Evolutionary conservation across 2,888 invertebrate genomes (phyloP), one percentile per base, ranked within the genome.

Genomic region (Cataglyphis altisquamis): DNA sequence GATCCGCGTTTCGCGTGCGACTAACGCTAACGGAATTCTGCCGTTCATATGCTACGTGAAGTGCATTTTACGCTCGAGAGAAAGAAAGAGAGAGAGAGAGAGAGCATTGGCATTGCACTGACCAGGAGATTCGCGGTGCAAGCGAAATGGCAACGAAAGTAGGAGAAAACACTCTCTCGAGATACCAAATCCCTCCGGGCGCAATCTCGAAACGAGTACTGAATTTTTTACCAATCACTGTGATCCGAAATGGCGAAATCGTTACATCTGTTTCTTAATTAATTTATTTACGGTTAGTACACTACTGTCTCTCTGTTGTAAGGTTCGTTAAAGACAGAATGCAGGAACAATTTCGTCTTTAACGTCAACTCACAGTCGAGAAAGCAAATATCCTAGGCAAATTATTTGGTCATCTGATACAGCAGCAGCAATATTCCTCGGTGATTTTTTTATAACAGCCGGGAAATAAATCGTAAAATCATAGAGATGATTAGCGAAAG

Each of bases 141-240:
- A 84, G 41, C 66, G 74, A 81, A 88, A 81, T 66, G 68, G 68
- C 78, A 68, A 87, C 75, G 85, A 88, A 88, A 86, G 88, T 84
- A 82, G 64, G 87, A 86, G 88, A 88, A 88, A 88, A 87, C 78
- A 55, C 18, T 62, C 60, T 78, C 78, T 25, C 72, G 74, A 41
- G 6, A 2, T 8, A 18, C 12, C 29, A 15, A 12, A 52, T 72
- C 41, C 60, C 78, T 60, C 39, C 48, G 72, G 72, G 60, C 70
- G 36, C 36, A 21, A 45, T 41, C 70, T 32, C 78, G 60, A 41
- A 60, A 72, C 60, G 60, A 70, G 72, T 72, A 39, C 25, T 80
- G 48, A 60, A 48, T 80, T 62, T n/a, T 25, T 60, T 57, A 25
- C 6, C 67, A 5, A 66, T 77, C 39, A n/a, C 21, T 36, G 25